Base-by-base conservation (phyloP, 2,888 invertebrate species). In the Philopedon plagiatum region DNA sequence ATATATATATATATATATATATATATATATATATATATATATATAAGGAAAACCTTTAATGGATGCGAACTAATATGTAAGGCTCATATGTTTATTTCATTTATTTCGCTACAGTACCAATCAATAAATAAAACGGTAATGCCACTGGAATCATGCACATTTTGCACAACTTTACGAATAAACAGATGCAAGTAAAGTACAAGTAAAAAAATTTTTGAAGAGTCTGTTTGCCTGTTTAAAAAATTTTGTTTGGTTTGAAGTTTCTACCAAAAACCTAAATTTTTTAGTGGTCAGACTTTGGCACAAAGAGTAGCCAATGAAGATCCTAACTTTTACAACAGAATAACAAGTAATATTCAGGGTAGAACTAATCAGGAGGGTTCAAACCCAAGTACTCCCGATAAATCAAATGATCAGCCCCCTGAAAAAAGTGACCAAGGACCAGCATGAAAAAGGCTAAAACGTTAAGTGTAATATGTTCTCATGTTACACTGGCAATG, bases 291-390 rank as follows among this genome's bases (percentile, higher is more conserved):
- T 0, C 94, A 95, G 83, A 93, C 92, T 75, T 87, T 96, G 66
- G 94, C 94, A 7, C 91, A 91, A 81, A 93, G 94, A 83, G 93
- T 96, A 91, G 93, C 94, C 82, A 89, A 89, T 51, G 89, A 90
- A 15, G 95, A 96, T 86, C 96, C 96, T 0, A 93, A 94, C 69
- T 87, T 96, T 49, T 92, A 95, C 29, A 94, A 95, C 39, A 70
- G 76, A 57, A 65, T 78, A 26, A 70, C 76, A 34, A 70, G 76
- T 32, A 69, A 70, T 49, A 37, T 51, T n/a, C 41, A 73, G 21
- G 34, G 41, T 8, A 5, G 15, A 41, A 26, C 41, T 11, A 21
- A 26, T 13, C 57, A 44, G 46, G 61, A 41, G 11, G 39, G 26
- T 8, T 2, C 41, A 18, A 15, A 29, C 13, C 15, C 46, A 29